phyloP scores from a whole-genome alignment of 2,888 invertebrate species.

The Beris morrisii region DNA sequence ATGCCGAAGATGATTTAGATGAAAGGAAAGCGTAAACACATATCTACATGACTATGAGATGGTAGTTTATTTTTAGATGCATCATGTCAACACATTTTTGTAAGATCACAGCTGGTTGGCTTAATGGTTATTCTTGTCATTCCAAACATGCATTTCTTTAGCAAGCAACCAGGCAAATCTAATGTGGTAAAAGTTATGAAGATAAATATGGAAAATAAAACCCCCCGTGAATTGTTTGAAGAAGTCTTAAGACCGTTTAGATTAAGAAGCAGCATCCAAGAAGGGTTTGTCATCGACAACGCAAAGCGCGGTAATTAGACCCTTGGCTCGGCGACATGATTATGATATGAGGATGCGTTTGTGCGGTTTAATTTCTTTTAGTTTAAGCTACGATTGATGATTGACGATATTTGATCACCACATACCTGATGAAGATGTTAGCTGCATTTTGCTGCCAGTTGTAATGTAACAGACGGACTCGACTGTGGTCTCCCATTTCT shows the following conservation, averaged over 20 bases:
- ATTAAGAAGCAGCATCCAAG: neutral
- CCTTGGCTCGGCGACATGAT: constrained; percentile 13
- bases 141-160: constrained; percentile 6
- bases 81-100: neutral
- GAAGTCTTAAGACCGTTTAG: constrained; percentile 7
- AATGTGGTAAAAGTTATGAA: neutral
- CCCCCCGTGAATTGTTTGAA: constrained; percentile 16
- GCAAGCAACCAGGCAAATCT: constrained; percentile 19
- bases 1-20: constrained; percentile 21
- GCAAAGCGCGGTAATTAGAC: constrained; percentile 10
- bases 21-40: constrained; percentile 25
- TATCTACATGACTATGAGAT: constrained; percentile 1
- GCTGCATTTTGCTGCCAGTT: constrained; percentile 39
- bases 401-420: constrained; percentile 3
- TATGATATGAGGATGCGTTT: constrained; percentile 33
- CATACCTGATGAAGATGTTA: constrained; percentile 34
- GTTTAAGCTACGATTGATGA: constrained; percentile 13
- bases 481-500: constrained; percentile 56
- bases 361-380: constrained; percentile 26
- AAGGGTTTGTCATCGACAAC: constrained; percentile 9
- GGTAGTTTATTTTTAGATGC: constrained; percentile 28
- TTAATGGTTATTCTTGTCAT: constrained; percentile 9
- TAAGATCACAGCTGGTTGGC: constrained; percentile 15
- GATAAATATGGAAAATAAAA: neutral
- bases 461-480: constrained; percentile 55